Evolutionary conservation across 2,113 vertebrate genomes (phyloP).

Genomic region (Opisthocomus hoazin): DNA sequence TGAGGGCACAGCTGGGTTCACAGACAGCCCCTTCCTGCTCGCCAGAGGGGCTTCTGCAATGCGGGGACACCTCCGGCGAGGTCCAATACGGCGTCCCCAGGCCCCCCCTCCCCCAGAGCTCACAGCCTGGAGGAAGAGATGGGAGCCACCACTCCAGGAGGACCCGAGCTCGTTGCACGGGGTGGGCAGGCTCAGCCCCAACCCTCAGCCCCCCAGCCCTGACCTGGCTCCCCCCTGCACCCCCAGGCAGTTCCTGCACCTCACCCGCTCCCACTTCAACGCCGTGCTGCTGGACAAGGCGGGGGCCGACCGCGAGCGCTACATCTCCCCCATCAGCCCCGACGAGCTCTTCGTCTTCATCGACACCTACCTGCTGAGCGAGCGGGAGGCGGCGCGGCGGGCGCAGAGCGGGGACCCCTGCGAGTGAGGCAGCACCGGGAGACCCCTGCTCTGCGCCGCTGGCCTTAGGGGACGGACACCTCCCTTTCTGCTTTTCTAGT

Average conservation of each 20-base stretch:
- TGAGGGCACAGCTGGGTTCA: rapidly evolving
- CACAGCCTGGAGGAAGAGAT: rapidly evolving
- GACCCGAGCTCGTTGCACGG: rapidly evolving
- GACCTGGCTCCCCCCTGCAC: background rate
- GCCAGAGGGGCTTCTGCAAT: rapidly evolving
- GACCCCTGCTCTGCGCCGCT: background rate
- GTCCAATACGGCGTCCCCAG: background rate
- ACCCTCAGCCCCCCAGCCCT: background rate
- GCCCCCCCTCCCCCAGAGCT: background rate
- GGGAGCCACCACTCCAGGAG: background rate
- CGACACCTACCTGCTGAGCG: slow-evolving; percentile 84
- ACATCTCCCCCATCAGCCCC: slow-evolving; percentile 76
- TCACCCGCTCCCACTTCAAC: slow-evolving; percentile 86
- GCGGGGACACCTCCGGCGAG: background rate
- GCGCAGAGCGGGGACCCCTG: slow-evolving; percentile 77
- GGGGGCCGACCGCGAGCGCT: slow-evolving; percentile 87
- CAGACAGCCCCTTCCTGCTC: background rate
- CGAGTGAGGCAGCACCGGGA: slow-evolving; percentile 69
- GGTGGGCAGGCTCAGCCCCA: background rate
- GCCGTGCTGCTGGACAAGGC: slow-evolving; percentile 88
- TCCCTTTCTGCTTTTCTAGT: background rate
- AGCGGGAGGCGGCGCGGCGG: slow-evolving; percentile 74
- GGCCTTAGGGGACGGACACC: background rate
- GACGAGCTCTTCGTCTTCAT: slow-evolving; percentile 89
- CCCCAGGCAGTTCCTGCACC: slow-evolving; percentile 81